Evolutionary conservation across 2,888 invertebrate species (phyloP).

Genomic region (Drosophila tanythrix): DNA sequence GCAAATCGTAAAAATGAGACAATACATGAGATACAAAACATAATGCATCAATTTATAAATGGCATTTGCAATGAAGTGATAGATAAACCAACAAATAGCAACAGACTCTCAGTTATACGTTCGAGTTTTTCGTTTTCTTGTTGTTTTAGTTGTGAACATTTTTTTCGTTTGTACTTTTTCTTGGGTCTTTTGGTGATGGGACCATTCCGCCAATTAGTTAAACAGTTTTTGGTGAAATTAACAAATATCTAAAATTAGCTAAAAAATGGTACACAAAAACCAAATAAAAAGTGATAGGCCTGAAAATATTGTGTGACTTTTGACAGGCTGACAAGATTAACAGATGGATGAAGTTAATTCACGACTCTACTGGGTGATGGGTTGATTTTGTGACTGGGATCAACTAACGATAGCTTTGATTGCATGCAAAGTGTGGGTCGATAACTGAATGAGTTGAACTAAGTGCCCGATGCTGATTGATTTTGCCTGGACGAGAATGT

Average conservation of each 20-base stretch:
- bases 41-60: constrained; percentile 45
- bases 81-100: constrained; percentile 39
- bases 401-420: constrained; percentile 63
- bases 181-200: constrained; percentile 72
- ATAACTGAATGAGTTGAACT: constrained; percentile 41
- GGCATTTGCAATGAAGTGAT: constrained; percentile 47
- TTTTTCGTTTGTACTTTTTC: constrained; percentile 5
- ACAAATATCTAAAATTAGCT: constrained; percentile 29
- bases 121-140: constrained; percentile 28
- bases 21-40: constrained; percentile 49
- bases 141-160: constrained; percentile 23
- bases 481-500: constrained; percentile 44
- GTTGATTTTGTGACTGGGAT: not conserved
- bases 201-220: constrained; percentile 83
- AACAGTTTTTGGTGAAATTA: constrained; percentile 41
- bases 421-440: constrained; percentile 60
- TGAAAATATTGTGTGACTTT: constrained; percentile 67
- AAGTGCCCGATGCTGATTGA: constrained; percentile 67
- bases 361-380: constrained; percentile 23
- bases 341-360: constrained; percentile 44
- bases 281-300: constrained; percentile 30
- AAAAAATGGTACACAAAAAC: constrained; percentile 34
- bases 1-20: constrained; percentile 51
- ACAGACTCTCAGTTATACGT: constrained; percentile 18
- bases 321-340: constrained; percentile 37